Base-by-base conservation (phyloP, 2,797 vertebrate genomes). In the Bradypus variegatus region DNA sequence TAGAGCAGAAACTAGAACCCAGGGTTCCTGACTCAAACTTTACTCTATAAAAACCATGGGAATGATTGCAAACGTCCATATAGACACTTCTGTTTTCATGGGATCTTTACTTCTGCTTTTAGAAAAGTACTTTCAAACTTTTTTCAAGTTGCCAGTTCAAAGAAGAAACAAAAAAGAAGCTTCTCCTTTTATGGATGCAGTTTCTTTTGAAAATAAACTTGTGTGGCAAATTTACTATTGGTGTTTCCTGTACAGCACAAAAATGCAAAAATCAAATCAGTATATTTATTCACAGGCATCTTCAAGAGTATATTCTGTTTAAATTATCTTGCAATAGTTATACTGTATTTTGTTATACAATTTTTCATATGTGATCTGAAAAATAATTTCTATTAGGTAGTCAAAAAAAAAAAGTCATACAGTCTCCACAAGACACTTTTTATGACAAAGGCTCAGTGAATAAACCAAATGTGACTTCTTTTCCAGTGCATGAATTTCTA, bases 161-260 rank as follows among this genome's bases (percentile, higher is more conserved):
- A 86, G 48, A 84, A 82, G 62, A 84, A 92, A 67, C 50, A 53
- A 21, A 58, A 90, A 75, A 21, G 36, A 8, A 76, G 69, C 36
- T 12, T 89, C 4, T 88, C 27, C 50, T 90, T 90, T 85, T 62
- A 53, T 79, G 76, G 76, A 75, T 81, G 18, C 25, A 89, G 13
- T 89, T 85, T 89, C 12, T 92, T 91, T 90, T 62, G 21, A 88
- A 93, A 94, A 87, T 85, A 48, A 93, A 76, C 53, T 89, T 55
- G 75, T 64, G 48, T 90, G 79, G 78, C 79, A 77, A 70, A 89
- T 88, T 91, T 88, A 85, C 78, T 85, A 15, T 62, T 89, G 31
- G 13, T 55, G 36, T 83, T 93, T 79, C 53, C 80, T 91, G 55
- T 86, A 77, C 6, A 72, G 67, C 38, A 55, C 55, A 73, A 86